Conservation (phyloP, 1,140 invertebrate species). For the Mesaphorura yosii region DNA sequence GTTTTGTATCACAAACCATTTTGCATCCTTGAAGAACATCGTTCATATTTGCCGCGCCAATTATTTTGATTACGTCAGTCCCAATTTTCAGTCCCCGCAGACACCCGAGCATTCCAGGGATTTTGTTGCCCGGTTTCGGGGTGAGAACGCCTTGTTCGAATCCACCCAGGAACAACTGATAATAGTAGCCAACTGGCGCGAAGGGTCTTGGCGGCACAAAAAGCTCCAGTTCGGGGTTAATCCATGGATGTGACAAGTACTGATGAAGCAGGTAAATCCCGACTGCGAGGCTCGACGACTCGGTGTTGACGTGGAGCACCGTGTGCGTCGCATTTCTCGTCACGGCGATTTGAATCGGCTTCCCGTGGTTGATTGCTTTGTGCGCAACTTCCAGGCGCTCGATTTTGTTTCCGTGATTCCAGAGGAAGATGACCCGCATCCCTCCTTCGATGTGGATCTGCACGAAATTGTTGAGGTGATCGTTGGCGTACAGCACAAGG, state of each 20-base stretch:
- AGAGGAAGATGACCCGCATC: slow-evolving; percentile 62
- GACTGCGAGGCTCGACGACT: slow-evolving; percentile 55
- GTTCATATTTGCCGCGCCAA: slow-evolving; percentile 55
- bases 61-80: slow-evolving; percentile 57
- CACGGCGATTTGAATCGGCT: slow-evolving; percentile 73
- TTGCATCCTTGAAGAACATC: slow-evolving; percentile 60
- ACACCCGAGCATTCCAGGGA: slow-evolving; percentile 71
- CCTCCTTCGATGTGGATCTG: slow-evolving; percentile 72
- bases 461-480: slow-evolving; percentile 86
- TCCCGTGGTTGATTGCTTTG: slow-evolving; percentile 54
- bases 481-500: slow-evolving; percentile 77
- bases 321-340: slow-evolving; percentile 57
- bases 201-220: slow-evolving; percentile 69
- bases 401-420: slow-evolving; percentile 64
- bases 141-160: slow-evolving; percentile 45
- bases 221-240: slow-evolving; percentile 69
- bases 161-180: slow-evolving; percentile 72
- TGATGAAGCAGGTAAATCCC: slow-evolving; percentile 56
- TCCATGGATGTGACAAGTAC: slow-evolving; percentile 71
- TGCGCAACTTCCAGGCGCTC: slow-evolving; percentile 37
- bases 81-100: slow-evolving; percentile 78
- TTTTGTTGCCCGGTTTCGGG: slow-evolving; percentile 30
- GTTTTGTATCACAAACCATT: slow-evolving; percentile 74
- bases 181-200: slow-evolving; percentile 69
- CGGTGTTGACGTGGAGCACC: slow-evolving; percentile 69